A percentile compares a stretch with the other conserved stretches of the same genome.
phyloP scores from a whole-genome alignment of 2,888 invertebrate genomes.

The Mechanitis messenoides region DNA sequence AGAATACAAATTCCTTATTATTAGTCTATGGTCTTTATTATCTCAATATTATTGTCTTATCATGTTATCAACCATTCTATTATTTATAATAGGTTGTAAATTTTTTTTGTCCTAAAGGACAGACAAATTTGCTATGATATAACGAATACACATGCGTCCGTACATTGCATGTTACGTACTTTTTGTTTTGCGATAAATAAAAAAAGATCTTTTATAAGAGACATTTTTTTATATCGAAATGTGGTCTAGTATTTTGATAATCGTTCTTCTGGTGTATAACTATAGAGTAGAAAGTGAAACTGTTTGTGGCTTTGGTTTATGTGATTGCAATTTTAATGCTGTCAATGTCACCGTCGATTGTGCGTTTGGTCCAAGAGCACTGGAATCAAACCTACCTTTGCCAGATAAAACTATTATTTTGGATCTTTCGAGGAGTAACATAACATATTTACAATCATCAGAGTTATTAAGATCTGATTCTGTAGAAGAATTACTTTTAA shows the following conservation, averaged over 20 bases:
- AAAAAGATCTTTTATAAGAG: not conserved
- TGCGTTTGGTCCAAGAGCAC: slow-evolving; percentile 36
- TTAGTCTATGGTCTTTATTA: too few species aligned
- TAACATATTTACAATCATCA: slow-evolving; percentile 40
- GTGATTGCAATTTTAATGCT: slow-evolving; percentile 36
- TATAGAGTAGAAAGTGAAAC: not conserved
- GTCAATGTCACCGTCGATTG: slow-evolving; percentile 50
- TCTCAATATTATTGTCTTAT: too few species aligned
- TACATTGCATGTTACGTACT: too few species aligned
- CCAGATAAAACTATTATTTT: slow-evolving; percentile 44
- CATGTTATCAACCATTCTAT: too few species aligned
- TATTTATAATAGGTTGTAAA: too few species aligned
- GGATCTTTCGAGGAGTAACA: slow-evolving; percentile 53
- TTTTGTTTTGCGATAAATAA: not conserved
- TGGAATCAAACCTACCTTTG: slow-evolving; percentile 34
- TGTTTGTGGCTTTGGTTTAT: slow-evolving; percentile 1
- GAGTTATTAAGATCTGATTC: slow-evolving; percentile 42
- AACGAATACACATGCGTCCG: too few species aligned
- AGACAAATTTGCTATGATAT: too few species aligned
- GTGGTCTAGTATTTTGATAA: not conserved
- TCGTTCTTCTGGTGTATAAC: not conserved
- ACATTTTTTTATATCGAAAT: not conserved
- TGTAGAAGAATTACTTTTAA: slow-evolving; percentile 45
- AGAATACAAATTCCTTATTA: too few species aligned
- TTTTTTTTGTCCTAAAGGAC: too few species aligned